Evolutionary conservation across 2,888 invertebrate species (phyloP), one percentile per base, ranked within the genome.

Genomic region (Glyphotaelius pellucidus): DNA sequence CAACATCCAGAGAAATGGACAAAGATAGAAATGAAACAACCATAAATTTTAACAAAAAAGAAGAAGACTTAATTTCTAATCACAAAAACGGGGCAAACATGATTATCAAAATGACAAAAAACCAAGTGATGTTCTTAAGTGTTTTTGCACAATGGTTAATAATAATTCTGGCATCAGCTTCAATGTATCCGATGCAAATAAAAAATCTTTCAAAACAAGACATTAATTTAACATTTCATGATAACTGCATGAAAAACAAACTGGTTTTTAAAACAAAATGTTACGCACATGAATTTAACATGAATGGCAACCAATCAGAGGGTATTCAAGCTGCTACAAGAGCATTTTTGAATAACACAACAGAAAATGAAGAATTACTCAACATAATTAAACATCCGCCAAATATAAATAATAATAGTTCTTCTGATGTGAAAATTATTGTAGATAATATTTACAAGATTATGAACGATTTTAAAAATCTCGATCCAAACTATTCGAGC

Each of bases 161-260:
- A 67, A 96, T 96, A 3, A 92, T 95, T 89, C n/a, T 95, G 2
- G 93, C 95, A n/a, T 94, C 95, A 35, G 85, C 95, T 25, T 94
- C 95, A 19, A 95, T 96, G 95, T 95, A 95, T 91, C 95, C 95
- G 9, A 95, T 96, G 94, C 94, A 94, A 92, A 94, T 95, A 0
- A 95, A 94, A 86, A 31, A 52, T 19, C 83, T 81, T 32, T 32
- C 30, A 31, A 31, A 32, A 32, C 30, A 32, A 31, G 32, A 32
- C 32, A 81, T 32, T 19, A 81, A 32, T 15, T 81, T 81, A 14
- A 81, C 30, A 81, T 32, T 81, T 19, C 31, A 81, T 0, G 81
- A 81, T 81, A 32, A 32, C 19, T 81, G 81, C 31, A 32, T 81
- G 31, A 14, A 81, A 81, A 32, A 81, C 32, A 31, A 81, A 32